Evolutionary conservation across 2,797 vertebrate genomes (phyloP), one percentile per base, ranked within the genome.

Genomic region (Meriones psammophilus): DNA sequence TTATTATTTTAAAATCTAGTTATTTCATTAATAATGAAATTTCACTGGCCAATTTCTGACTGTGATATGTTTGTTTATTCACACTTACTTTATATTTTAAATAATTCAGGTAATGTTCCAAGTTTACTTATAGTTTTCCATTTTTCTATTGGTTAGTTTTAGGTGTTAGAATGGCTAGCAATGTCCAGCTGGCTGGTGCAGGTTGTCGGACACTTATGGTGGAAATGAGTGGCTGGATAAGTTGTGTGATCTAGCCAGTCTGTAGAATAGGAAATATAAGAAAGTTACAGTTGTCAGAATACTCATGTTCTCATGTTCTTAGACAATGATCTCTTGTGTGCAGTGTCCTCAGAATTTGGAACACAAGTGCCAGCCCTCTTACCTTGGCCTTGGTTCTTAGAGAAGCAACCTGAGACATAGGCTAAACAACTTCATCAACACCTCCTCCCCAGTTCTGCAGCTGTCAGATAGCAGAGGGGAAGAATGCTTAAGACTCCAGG

Each of bases 351-450:
- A 26, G 30, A 33, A 28, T 74, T 3, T 54, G 3, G 1, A 68
- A 73, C 2, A n/a, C 1, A 20, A 64, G 28, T 5, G 5, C 1
- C 3, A 30, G 0, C 13, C 3, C 9, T 50, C 36, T 6, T 42
- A 17, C 3, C 8, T 18, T 28, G 5, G 0, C 10, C 10, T 24
- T 2, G 24, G 0, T 30, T 42, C 22, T n/a, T 9, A 78, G 9
- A 8, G 0, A 33, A 22, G 50, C 14, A 77, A 30, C 77, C 60
- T 60, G 66, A 87, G 8, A 58, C 4, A 76, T 3, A 46, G 22
- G 36, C 1, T 20, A 15, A 79, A 78, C 12, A 33, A n/a, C 7
- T 5, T 36, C 56, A 78, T 60, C 17, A 20, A 4, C 14, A 13
- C 42, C 10, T 39, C 26, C 14, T 73, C 15, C 79, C 4, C 33